These are phyloP conservation scores for Prolemur simus DNA, from an alignment of 2,113 vertebrate species.

Conservation along the genomic window DNA sequence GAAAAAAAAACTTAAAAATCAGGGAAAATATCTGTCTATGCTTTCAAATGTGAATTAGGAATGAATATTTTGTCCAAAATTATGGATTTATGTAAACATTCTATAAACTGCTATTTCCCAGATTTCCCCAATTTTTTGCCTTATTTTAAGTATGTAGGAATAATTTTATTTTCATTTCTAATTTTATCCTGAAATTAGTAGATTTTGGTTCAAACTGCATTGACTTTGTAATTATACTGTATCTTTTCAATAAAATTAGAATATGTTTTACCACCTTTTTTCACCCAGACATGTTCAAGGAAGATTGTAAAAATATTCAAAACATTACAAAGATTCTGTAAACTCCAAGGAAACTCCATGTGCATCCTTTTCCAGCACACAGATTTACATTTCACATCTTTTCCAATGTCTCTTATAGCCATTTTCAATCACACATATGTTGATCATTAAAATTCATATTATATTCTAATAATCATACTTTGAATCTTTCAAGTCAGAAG, in stretches of 20 bases:
- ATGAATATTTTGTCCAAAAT: not conserved
- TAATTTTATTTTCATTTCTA: not conserved
- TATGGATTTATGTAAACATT: not conserved
- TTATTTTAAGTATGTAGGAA: not conserved
- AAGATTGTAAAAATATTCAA: not conserved
- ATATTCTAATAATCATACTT: not conserved
- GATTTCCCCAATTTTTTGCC: not conserved
- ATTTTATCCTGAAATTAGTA: not conserved
- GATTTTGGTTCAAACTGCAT: not conserved
- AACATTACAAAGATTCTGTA: not conserved
- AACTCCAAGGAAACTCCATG: not conserved
- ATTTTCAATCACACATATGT: not conserved
- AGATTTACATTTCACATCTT: not conserved
- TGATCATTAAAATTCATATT: not conserved
- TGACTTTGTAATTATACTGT: not conserved
- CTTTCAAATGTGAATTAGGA: not conserved
- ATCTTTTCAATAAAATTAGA: slow-evolving; percentile 10
- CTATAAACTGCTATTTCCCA: not conserved
- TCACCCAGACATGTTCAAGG: not conserved
- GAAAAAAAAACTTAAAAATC: not conserved
- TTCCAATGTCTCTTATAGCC: not conserved
- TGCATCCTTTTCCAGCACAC: not conserved
- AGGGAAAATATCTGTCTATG: not conserved
- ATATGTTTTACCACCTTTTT: not conserved
- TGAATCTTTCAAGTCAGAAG: not conserved